These are phyloP conservation scores for Drosophila pseudoananassae DNA, from an alignment of 1,140 invertebrate genomes.

Conservation along the genomic window DNA sequence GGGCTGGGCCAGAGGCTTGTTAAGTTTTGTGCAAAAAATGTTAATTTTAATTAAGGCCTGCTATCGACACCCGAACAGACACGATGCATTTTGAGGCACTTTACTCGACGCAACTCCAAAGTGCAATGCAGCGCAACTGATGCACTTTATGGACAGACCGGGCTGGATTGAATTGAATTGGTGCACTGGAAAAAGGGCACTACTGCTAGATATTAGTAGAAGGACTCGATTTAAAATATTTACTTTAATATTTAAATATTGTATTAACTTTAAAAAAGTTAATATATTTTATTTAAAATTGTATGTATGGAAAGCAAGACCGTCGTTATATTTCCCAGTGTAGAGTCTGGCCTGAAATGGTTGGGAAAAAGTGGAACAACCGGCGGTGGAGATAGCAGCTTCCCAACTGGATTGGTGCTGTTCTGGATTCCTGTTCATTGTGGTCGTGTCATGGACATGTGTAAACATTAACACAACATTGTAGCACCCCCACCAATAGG, in stretches of 20 bases:
- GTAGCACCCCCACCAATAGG: conserved; percentile 31
- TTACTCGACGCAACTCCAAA: conserved; percentile 38
- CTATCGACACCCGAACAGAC: conserved; percentile 76
- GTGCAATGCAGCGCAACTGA: conserved; percentile 79
- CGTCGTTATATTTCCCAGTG: conserved; percentile 7
- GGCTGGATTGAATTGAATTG: conserved; percentile 36
- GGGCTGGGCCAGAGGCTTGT: conserved; percentile 13
- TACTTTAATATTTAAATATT: too few relatives aligned
- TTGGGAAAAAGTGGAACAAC: background rate
- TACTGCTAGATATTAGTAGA: background rate
- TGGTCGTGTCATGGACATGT: conserved; percentile 74
- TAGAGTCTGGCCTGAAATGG: conserved; percentile 12
- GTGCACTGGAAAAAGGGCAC: conserved; percentile 12
- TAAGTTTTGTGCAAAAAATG: conserved; percentile 82
- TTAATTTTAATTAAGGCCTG: conserved; percentile 83
- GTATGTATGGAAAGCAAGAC: too few relatives aligned
- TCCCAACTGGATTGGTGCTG: conserved; percentile 46
- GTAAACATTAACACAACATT: conserved; percentile 78
- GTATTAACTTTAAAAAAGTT: too few relatives aligned
- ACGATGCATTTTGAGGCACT: conserved; percentile 62
- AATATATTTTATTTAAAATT: too few relatives aligned
- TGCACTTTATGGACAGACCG: conserved; percentile 65
- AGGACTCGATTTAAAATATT: too few relatives aligned
- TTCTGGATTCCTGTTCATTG: conserved; percentile 68
- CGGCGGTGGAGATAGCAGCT: background rate